Conservation (phyloP, 2,888 invertebrate genomes). For the Drosophila algonquin region DNA sequence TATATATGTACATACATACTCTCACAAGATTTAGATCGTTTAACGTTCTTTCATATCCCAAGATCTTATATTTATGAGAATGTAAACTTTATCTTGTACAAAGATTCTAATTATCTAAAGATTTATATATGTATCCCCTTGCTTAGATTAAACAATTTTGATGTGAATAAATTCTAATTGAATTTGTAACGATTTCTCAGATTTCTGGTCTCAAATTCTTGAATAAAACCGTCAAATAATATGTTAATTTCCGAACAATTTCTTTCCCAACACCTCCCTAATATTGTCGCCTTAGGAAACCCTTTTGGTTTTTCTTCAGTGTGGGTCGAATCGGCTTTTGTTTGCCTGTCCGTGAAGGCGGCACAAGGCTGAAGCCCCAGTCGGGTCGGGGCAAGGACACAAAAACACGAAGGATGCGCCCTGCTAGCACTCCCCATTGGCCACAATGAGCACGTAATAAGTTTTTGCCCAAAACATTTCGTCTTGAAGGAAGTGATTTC, state of each 20-base stretch:
- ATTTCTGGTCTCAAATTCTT: neutral
- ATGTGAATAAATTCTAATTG: no score
- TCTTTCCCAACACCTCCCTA: neutral
- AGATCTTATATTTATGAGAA: no score
- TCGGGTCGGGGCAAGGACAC: constrained; percentile 29
- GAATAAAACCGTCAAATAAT: neutral
- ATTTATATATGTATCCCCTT: no score
- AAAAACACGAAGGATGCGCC: constrained; percentile 29
- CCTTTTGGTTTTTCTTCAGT: constrained; percentile 1
- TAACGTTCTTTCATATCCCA: no score
- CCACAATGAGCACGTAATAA: constrained; percentile 48
- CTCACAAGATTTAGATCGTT: no score
- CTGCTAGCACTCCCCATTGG: constrained; percentile 5
- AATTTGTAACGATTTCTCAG: no score
- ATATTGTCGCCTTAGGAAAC: neutral
- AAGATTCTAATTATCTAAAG: no score
- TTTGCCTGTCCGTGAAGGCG: constrained; percentile 32
- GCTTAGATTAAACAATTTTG: no score
- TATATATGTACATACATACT: no score
- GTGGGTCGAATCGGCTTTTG: constrained; percentile 25
- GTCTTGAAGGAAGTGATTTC: constrained; percentile 49
- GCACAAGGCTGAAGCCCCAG: constrained; percentile 37
- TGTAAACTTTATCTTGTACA: no score
- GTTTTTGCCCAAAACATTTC: constrained; percentile 44
- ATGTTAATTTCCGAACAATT: neutral